phyloP scores from a whole-genome alignment of 2,797 vertebrate species.

The Dallia pectoralis region DNA sequence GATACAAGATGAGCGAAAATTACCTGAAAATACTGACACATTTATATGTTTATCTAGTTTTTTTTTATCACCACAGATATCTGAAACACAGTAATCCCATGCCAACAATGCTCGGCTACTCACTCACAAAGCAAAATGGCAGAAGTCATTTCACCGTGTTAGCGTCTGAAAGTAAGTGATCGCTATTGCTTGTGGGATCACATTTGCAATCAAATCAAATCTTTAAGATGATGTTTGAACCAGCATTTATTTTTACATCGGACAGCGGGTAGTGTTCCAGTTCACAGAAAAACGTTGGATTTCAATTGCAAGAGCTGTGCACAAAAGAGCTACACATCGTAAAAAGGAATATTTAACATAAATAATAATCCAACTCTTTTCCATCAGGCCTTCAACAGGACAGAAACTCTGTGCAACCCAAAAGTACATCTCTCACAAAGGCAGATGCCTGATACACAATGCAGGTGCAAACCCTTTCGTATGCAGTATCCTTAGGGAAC shows the following conservation, averaged over 20 bases:
- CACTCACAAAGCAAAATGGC: conserved; percentile 22
- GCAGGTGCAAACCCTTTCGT: not conserved
- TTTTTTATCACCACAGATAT: conserved; percentile 56
- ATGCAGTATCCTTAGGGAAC: not conserved
- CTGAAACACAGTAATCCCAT: conserved; percentile 41
- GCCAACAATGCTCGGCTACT: conserved; percentile 36
- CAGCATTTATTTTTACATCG: conserved; percentile 17
- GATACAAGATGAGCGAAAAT: conserved; percentile 52
- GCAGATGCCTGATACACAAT: not conserved
- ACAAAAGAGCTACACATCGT: conserved; percentile 9
- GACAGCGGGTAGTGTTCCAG: not conserved
- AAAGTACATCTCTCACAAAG: conserved; percentile 8
- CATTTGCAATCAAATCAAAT: conserved; percentile 18
- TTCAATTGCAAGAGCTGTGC: conserved; percentile 20
- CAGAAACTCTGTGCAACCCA: conserved; percentile 27
- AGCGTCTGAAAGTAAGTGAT: conserved; percentile 10
- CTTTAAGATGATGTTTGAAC: conserved; percentile 6
- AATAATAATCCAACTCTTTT: conserved; percentile 26
- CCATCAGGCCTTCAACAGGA: conserved; percentile 39
- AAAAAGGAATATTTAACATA: conserved; percentile 23
- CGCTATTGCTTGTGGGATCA: conserved; percentile 6
- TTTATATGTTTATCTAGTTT: no score
- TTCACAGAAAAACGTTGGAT: conserved; percentile 16
- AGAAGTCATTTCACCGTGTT: conserved; percentile 5
- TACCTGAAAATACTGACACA: conserved; percentile 56